Evolutionary conservation across 2,113 vertebrate species (phyloP).

Genomic region (Apteryx owenii): DNA sequence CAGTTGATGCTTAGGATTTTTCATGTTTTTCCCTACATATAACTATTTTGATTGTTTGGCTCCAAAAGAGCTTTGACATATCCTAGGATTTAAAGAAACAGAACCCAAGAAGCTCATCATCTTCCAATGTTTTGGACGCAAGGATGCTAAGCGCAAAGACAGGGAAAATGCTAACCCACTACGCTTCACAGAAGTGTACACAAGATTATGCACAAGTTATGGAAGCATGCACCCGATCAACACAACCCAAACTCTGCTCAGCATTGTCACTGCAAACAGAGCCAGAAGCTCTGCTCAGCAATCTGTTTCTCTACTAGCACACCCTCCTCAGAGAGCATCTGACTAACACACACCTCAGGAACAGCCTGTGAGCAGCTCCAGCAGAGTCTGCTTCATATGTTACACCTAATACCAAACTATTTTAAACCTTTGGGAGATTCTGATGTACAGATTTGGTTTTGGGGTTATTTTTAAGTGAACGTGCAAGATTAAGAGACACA

Average conservation of each 20-base stretch:
- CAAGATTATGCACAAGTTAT: rapidly evolving
- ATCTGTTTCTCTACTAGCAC: not conserved
- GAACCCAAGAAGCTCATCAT: not conserved
- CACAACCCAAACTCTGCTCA: not conserved
- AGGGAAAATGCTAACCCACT: not conserved
- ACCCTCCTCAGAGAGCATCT: not conserved
- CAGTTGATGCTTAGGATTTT: not conserved
- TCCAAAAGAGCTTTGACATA: not conserved
- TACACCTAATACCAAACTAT: not conserved
- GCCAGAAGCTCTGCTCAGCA: not conserved
- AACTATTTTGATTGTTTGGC: not conserved
- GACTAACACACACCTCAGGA: not conserved
- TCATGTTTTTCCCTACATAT: not conserved
- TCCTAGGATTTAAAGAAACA: not conserved
- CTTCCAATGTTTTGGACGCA: not conserved
- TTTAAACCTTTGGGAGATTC: not conserved
- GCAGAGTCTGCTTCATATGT: rapidly evolving
- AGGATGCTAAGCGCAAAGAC: not conserved
- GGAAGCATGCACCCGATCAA: rapidly evolving
- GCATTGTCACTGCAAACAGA: not conserved
- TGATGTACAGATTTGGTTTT: not conserved
- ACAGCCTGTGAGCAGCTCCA: not conserved
- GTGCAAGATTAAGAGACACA: not conserved
- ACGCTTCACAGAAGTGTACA: rapidly evolving
- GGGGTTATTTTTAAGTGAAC: not conserved